Percentiles rank a stretch among this genome's conserved stretches.
phyloP scores from a whole-genome alignment of 2,113 vertebrate genomes.

The Tetraodon nigroviridis region DNA sequence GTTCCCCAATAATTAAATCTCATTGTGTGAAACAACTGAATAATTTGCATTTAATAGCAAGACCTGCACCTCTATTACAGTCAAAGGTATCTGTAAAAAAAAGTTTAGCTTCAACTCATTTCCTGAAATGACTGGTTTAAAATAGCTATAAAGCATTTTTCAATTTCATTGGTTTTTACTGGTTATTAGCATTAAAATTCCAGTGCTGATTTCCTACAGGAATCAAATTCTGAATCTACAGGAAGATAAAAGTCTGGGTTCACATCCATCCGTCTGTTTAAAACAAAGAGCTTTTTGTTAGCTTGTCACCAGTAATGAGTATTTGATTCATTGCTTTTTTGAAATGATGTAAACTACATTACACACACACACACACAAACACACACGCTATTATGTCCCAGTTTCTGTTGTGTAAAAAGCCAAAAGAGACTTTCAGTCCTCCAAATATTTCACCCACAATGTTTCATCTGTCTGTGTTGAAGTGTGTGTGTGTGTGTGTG shows the following conservation, averaged over 20 bases:
- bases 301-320: slow-evolving; percentile 1
- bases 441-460: slow-evolving; percentile 17
- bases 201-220: slow-evolving; percentile 28
- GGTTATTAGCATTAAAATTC: not conserved
- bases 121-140: not conserved
- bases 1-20: too few species aligned
- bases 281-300: slow-evolving; percentile 39
- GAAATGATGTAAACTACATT: not conserved
- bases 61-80: too few species aligned
- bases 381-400: not conserved
- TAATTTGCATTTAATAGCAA: too few species aligned
- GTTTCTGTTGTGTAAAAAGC: not conserved
- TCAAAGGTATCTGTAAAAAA: too few species aligned
- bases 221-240: slow-evolving; percentile 30
- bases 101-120: too few species aligned
- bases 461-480: slow-evolving; percentile 2
- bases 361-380: too few species aligned
- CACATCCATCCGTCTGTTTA: slow-evolving; percentile 1
- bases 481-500: not conserved
- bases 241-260: slow-evolving; percentile 1
- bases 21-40: too few species aligned
- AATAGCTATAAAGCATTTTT: not conserved
- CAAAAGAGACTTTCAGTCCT: not conserved
- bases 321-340: not conserved
- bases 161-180: not conserved